Percentiles rank a stretch among this genome's conserved stretches.
phyloP scores from a whole-genome alignment of 2,797 vertebrate species.

The Liasis olivaceus region DNA sequence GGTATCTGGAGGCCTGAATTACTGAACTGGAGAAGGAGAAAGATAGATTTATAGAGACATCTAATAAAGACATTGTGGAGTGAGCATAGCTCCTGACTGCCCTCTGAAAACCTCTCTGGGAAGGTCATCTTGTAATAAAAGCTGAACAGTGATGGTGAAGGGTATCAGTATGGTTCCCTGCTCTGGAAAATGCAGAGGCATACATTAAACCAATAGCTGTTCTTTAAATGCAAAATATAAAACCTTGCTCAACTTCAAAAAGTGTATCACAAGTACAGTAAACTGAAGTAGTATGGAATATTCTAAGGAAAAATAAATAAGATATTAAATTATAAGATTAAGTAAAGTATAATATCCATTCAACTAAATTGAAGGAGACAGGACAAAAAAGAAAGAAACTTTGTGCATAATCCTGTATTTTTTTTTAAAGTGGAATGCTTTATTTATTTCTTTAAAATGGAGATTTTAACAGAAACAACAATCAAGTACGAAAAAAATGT shows the following conservation, averaged over 20 bases:
- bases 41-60: slow-evolving; percentile 49
- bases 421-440: not conserved
- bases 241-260: not conserved
- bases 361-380: not conserved
- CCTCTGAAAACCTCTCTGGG: slow-evolving; percentile 33
- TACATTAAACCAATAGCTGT: not conserved
- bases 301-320: not conserved
- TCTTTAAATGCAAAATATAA: slow-evolving; percentile 16
- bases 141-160: slow-evolving; percentile 17
- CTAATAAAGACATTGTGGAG: slow-evolving; percentile 34
- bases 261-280: not conserved
- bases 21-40: slow-evolving; percentile 51
- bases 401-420: not conserved
- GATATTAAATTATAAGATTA: not conserved
- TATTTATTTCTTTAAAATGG: slow-evolving; percentile 4
- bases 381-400: not conserved
- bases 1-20: slow-evolving; percentile 49
- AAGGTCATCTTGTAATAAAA: slow-evolving; percentile 33
- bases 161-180: slow-evolving; percentile 22
- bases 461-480: not conserved
- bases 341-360: not conserved
- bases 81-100: slow-evolving; percentile 48
- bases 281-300: not conserved
- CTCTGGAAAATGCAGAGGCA: slow-evolving; percentile 19
- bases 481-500: not conserved